Percentiles rank a stretch among this genome's conserved stretches.
Conservation (phyloP, 2,888 invertebrate species). For the Macaria notata region DNA sequence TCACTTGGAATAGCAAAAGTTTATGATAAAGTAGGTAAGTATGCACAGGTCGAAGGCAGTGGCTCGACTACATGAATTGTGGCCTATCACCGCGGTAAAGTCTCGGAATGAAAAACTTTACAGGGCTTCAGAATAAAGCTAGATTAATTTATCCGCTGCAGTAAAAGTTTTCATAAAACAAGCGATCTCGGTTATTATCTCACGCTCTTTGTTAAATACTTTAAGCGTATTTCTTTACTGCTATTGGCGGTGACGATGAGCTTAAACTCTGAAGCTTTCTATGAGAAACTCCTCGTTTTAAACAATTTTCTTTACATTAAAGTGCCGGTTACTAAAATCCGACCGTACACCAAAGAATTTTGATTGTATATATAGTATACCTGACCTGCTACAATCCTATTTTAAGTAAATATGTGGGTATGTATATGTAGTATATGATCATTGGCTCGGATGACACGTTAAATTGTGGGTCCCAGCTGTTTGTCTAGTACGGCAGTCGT, state of each 20-base stretch:
- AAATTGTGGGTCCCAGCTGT: no score
- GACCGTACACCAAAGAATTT: no score
- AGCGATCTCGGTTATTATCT: conserved; percentile 50
- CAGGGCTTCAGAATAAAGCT: conserved; percentile 38
- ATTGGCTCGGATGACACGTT: no score
- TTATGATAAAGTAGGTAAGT: conserved; percentile 1
- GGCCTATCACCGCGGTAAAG: conserved; percentile 21
- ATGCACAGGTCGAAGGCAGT: conserved; percentile 8
- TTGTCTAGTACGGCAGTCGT: no score
- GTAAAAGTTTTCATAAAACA: conserved; percentile 55
- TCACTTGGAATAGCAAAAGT: neutral
- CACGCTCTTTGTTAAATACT: conserved; percentile 55
- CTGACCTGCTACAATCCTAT: no score
- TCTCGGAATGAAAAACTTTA: conserved; percentile 36
- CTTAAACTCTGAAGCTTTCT: conserved; percentile 33
- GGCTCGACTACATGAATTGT: conserved; percentile 6
- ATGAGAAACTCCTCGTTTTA: no score
- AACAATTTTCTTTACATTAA: no score
- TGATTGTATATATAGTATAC: no score
- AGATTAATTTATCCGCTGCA: conserved; percentile 47
- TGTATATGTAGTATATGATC: no score
- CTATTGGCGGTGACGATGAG: conserved; percentile 37
- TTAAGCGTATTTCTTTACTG: conserved; percentile 39
- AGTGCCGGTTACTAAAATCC: no score
- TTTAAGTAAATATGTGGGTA: no score